Base-by-base conservation (phyloP, 2,888 invertebrate genomes). In the Holacanthella duospinosa region DNA sequence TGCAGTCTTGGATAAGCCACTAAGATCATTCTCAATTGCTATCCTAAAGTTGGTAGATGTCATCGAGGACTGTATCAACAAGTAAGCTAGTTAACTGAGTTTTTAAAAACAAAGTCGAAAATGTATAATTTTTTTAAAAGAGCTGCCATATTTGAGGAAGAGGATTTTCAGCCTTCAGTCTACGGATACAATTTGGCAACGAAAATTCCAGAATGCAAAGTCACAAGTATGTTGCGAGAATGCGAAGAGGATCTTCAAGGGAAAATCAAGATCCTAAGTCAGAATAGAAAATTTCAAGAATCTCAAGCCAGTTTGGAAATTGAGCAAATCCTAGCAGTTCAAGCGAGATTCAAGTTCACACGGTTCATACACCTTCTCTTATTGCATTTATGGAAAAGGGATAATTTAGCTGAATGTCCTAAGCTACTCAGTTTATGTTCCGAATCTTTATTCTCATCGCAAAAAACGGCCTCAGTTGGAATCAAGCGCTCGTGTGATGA, bases 111-210 rank as follows among this genome's bases (percentile, higher is more conserved):
- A 16, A 28, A 26, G 16, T 21, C 27, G 6, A 25, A 27, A n/a
- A 12, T 19, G 4, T 36, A 58, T 26, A 21, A 21, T 9, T 48
- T 59, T 54, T 43, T 29, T 62, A 55, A 43, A 70, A 86, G 86
- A 74, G 91, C 89, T 27, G 83, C 86, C 76, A 92, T 93, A 19
- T 92, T 88, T 78, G 92, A 93, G 79, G 92, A 96, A 78, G 97
- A 97, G 80, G 96, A 97, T 76, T 96, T 96, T 76, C 93, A 96
- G 77, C 86, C 92, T 27, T 87, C 92, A 78, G 86, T 88, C 55
- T 95, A 94, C 75, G 92, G 93, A 54, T 93, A 93, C 77, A 84
- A 87, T 75, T 80, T 92, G 71, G 87, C 86, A 55, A 85, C 86
- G 43, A 90, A 93, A 76, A 84, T 92, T 60, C 86, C 87, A 1